phyloP scores from a whole-genome alignment of 1,140 invertebrate species.

The Cherax quadricarinatus region DNA sequence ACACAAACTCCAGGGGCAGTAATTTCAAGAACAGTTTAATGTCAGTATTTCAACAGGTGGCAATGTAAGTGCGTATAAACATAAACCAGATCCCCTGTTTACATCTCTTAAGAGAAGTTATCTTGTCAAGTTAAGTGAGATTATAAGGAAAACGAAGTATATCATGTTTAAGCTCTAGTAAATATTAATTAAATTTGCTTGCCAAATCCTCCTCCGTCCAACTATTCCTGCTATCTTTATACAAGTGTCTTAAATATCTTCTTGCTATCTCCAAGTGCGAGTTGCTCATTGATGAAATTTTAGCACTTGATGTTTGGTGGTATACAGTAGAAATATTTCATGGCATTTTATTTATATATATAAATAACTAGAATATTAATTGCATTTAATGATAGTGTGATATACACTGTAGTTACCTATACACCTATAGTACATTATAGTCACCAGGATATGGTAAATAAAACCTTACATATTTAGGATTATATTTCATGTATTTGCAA shows the following conservation, averaged over 20 bases:
- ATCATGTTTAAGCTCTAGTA: slow-evolving; percentile 6
- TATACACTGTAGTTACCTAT: neutral
- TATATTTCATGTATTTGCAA: neutral
- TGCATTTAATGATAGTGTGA: neutral
- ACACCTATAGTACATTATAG: neutral
- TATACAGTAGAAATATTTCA: neutral
- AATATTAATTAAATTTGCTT: slow-evolving; percentile 15
- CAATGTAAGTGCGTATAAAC: neutral
- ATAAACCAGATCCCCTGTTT: neutral
- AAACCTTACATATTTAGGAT: neutral
- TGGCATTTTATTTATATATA: slow-evolving; percentile 14
- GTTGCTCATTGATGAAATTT: slow-evolving; percentile 46
- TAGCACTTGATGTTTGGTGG: slow-evolving; percentile 8
- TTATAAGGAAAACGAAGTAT: slow-evolving; percentile 3
- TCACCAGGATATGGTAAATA: neutral
- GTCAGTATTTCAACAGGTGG: too few species aligned
- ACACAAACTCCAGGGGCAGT: too few species aligned
- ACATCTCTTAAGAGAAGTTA: too few species aligned
- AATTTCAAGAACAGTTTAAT: too few species aligned
- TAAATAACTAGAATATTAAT: neutral
- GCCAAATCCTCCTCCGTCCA: slow-evolving; percentile 58
- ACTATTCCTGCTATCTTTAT: slow-evolving; percentile 50
- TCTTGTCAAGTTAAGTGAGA: neutral
- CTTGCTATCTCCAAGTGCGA: slow-evolving; percentile 12
- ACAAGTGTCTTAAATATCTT: slow-evolving; percentile 19